phyloP scores from a whole-genome alignment of 2,113 vertebrate genomes.

The Spilogale gracilis region DNA sequence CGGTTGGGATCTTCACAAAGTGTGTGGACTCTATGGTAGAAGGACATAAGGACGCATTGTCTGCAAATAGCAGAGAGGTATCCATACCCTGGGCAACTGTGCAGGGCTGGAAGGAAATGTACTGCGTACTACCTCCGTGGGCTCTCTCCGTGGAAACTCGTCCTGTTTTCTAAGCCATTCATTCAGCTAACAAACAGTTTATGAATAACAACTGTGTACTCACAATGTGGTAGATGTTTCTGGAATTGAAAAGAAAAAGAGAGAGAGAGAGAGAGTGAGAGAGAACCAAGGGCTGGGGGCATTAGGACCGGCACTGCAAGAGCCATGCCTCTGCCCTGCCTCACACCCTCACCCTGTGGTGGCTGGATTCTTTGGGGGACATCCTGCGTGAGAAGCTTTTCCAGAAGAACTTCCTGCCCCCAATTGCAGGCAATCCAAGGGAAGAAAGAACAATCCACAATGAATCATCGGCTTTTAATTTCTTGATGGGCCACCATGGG shows the following conservation, averaged over 20 bases:
- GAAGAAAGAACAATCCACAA: not conserved
- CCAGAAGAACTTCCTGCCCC: too few species aligned
- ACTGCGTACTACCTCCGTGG: too few species aligned
- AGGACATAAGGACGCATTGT: accelerated
- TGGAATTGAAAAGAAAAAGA: not conserved
- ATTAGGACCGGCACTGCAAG: not conserved
- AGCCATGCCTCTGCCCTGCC: not conserved
- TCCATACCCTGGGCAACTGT: accelerated
- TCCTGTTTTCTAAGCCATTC: not conserved
- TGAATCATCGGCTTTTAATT: not conserved
- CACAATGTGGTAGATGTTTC: not conserved
- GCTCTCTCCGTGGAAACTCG: not conserved
- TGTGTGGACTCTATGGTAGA: accelerated
- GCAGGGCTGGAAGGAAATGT: accelerated
- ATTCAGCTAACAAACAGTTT: not conserved
- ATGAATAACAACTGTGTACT: not conserved
- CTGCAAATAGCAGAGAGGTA: not conserved
- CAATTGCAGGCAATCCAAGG: not conserved
- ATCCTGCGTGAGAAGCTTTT: not conserved
- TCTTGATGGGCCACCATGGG: not conserved
- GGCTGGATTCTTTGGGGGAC: not conserved
- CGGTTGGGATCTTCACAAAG: not conserved
- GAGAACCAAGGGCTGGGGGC: not conserved
- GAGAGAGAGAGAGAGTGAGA: not conserved
- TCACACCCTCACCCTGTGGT: accelerated